Evolutionary conservation across 2,888 invertebrate genomes (phyloP).

Genomic region (Sabellastarte sp.): DNA sequence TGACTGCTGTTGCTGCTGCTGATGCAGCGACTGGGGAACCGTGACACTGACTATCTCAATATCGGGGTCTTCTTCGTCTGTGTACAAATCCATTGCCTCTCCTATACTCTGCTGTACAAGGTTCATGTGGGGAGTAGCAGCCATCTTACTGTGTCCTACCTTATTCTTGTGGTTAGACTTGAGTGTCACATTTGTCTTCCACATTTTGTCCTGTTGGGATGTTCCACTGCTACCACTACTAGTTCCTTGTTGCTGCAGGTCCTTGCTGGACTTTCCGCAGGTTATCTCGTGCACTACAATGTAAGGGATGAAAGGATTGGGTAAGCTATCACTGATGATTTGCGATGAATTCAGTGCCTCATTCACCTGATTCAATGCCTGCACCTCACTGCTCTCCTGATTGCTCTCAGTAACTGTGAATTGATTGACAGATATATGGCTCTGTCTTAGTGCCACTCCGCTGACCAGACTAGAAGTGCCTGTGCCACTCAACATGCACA

Average conservation of each 20-base stretch:
- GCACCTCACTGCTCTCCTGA: conserved; percentile 61
- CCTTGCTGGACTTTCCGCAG: no score
- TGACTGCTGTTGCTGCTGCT: no score
- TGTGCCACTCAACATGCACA: conserved; percentile 43
- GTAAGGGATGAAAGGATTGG: conserved; percentile 37
- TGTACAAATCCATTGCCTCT: no score
- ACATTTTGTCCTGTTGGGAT: conserved; percentile 49
- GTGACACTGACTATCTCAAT: neutral
- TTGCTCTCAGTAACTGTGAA: conserved; percentile 22
- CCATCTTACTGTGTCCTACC: conserved; percentile 9
- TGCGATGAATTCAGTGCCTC: conserved; percentile 65
- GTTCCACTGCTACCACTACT: conserved; percentile 42
- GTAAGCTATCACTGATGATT: conserved; percentile 61
- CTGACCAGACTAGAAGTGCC: conserved; percentile 45
- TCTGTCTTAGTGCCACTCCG: conserved; percentile 55
- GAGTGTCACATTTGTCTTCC: no score
- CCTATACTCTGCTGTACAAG: neutral
- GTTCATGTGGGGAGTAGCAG: conserved; percentile 22
- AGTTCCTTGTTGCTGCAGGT: no score
- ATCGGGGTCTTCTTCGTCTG: no score
- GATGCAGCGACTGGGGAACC: no score
- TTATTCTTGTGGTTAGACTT: no score
- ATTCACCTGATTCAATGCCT: conserved; percentile 77
- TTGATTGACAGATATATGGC: conserved; percentile 28
- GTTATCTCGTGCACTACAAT: conserved; percentile 37